Evolutionary conservation across 2,113 vertebrate genomes (phyloP), one percentile per base, ranked within the genome.

Genomic region (Malurus melanocephalus): DNA sequence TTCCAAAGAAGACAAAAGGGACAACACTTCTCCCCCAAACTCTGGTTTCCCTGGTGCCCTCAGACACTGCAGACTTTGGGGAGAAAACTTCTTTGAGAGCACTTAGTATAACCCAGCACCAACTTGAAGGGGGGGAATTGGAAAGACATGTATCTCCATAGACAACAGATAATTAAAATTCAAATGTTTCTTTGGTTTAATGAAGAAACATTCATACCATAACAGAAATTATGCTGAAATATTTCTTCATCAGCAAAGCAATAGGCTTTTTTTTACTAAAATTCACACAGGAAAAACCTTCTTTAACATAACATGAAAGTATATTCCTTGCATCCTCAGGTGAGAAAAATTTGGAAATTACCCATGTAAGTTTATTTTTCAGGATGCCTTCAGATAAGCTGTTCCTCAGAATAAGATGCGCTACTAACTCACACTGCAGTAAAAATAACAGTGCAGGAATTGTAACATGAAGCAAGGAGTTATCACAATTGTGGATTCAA

Each of bases 361-460:
- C 32, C 38, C 28, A 35, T 9, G 13, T 18, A 38, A 23, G 14
- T 73, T 46, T 84, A 7, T 53, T 84, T 93, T 79, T 80, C 73
- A 53, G 52, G 46, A 56, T 75, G 32, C 59, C 43, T 81, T 92
- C 1, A 5, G 42, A 82, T 23, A 77, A 55, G 8, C 23, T 83
- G 45, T 33, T 33, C 13, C 27, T 15, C 33, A 26, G 35, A 74
- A 48, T 23, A 62, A 0, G 1, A 38, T 46, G 16, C 0, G 0
- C 57, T 74, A 53, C 42, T 78, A 78, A 45, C 22, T 66, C 62
- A 57, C 22, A 9, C 33, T 8, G 21, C 43, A 57, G 61, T 27
- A 42, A 74, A 71, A 93, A 67, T 19, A 92, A 27, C 13, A 49
- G n/a, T 16, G 42, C 51, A 66, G 75, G 65, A 81, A 81, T 5